A percentile compares a stretch with the other conserved stretches of the same genome.
phyloP scores from a whole-genome alignment of 1,140 invertebrate genomes.

The Eurosta solidaginis region DNA sequence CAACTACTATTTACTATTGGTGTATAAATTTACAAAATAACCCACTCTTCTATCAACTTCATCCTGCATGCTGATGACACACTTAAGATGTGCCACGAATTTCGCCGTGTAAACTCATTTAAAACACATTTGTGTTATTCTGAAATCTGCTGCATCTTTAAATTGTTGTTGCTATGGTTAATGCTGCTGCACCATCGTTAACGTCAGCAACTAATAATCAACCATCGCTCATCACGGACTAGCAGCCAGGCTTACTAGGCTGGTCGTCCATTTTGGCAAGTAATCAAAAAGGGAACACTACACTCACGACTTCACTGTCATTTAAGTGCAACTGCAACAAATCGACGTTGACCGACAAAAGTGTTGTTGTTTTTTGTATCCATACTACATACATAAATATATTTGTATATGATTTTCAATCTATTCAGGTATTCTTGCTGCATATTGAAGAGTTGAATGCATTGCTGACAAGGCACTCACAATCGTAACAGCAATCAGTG shows the following conservation, averaged over 20 bases:
- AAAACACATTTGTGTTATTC: constrained; percentile 5
- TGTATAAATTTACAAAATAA: too few species aligned
- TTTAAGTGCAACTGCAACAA: constrained; percentile 28
- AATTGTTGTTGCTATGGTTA: background rate
- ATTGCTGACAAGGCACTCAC: constrained; percentile 14
- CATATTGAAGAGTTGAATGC: background rate
- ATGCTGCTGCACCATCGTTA: background rate
- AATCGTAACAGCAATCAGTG: constrained; percentile 1
- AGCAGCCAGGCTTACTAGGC: background rate
- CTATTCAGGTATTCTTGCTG: background rate
- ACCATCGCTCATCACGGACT: background rate
- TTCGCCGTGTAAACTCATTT: constrained; percentile 1
- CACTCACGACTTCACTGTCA: constrained; percentile 5
- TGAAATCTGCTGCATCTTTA: background rate
- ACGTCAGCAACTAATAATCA: constrained; percentile 11
- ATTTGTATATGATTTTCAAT: background rate
- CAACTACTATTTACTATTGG: too few species aligned
- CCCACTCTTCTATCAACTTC: background rate
- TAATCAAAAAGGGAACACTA: constrained; percentile 21
- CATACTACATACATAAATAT: background rate
- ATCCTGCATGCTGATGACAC: background rate
- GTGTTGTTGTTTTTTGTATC: too few species aligned
- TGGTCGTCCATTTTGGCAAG: background rate
- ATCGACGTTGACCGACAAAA: constrained; percentile 4
- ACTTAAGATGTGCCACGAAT: background rate